Conservation (phyloP, 2,888 invertebrate species). For the Drosophila borealis region DNA sequence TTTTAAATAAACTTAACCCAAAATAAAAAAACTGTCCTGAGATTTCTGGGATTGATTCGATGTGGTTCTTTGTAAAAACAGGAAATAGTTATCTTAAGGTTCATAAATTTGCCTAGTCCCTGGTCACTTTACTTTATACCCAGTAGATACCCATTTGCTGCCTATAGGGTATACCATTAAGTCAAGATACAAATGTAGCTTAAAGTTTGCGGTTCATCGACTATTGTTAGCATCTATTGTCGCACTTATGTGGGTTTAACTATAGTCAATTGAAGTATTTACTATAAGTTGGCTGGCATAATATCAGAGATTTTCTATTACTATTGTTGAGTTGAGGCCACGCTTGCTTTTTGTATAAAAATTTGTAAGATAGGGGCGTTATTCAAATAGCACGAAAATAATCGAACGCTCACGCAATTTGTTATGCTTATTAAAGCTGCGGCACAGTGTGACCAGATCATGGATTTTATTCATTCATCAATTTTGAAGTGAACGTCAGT, state of each 20-base stretch:
- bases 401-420: slow-evolving; percentile 25
- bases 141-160: too few species aligned
- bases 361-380: slow-evolving; percentile 18
- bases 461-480: slow-evolving; percentile 19
- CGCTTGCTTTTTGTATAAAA: neutral
- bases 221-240: slow-evolving; percentile 32
- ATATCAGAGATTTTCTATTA: neutral
- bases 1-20: too few species aligned
- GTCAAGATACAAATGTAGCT: slow-evolving; percentile 5
- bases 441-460: slow-evolving; percentile 16
- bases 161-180: neutral
- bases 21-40: too few species aligned
- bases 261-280: slow-evolving; percentile 7
- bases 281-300: slow-evolving; percentile 1
- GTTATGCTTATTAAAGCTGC: slow-evolving; percentile 18
- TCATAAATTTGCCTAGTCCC: too few species aligned
- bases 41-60: too few species aligned
- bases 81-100: too few species aligned
- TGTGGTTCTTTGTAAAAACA: too few species aligned
- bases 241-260: slow-evolving; percentile 18
- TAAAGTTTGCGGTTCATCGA: neutral
- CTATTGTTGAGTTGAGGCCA: neutral
- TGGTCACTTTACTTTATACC: neutral
- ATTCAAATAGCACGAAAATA: slow-evolving; percentile 8
- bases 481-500: slow-evolving; percentile 34